These are phyloP conservation scores for Rousettus leschenaultii DNA, from an alignment of 2,113 vertebrate species.

Conservation along the genomic window DNA sequence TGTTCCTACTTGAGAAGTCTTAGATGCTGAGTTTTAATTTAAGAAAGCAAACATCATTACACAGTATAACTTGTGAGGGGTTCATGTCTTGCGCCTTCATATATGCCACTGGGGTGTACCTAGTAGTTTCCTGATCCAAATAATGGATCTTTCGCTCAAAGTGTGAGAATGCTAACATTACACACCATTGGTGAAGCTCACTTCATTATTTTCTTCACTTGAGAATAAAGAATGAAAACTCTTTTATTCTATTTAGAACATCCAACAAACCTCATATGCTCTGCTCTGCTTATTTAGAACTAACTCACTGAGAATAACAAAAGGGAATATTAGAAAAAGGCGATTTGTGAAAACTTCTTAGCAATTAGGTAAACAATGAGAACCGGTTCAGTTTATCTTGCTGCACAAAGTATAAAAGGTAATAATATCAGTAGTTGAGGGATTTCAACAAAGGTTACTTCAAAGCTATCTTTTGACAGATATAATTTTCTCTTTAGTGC, in stretches of 20 bases:
- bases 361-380: background rate
- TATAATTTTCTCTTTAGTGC: background rate
- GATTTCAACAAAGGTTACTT: background rate
- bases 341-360: background rate
- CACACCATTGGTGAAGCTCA: rapidly evolving
- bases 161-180: too few relatives aligned
- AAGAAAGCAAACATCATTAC: background rate
- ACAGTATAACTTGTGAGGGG: too few relatives aligned
- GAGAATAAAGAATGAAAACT: background rate
- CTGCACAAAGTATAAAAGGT: background rate
- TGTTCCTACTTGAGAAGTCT: background rate
- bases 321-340: background rate
- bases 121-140: background rate
- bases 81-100: background rate
- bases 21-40: background rate
- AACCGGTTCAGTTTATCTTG: background rate
- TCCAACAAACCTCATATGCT: background rate
- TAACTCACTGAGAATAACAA: background rate
- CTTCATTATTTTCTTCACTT: background rate
- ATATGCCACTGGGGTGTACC: rapidly evolving
- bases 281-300: background rate
- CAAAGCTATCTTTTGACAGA: background rate
- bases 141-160: background rate
- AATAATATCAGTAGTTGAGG: background rate
- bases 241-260: background rate